phyloP scores from a whole-genome alignment of 2,888 invertebrate species.

The Tubulanus polymorphus region DNA sequence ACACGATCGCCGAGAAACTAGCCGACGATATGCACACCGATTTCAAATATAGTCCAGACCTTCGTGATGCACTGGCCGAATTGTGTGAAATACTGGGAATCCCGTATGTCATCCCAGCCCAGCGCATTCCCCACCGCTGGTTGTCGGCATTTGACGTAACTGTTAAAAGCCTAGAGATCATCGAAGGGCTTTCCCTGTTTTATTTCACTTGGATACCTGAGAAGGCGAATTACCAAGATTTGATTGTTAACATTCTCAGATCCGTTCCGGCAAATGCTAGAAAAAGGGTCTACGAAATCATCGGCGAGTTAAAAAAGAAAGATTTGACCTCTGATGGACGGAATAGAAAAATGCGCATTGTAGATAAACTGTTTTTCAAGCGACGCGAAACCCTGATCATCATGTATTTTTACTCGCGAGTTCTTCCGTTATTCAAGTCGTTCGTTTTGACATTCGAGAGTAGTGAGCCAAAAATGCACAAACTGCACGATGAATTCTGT shows the following conservation, averaged over 20 bases:
- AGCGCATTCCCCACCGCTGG: conserved; percentile 14
- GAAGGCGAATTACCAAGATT: too few species aligned
- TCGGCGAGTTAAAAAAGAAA: too few species aligned
- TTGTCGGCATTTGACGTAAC: conserved; percentile 14
- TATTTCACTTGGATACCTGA: conserved; percentile 8
- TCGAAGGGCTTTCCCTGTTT: conserved; percentile 1
- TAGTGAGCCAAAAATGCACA: too few species aligned
- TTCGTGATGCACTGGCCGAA: conserved; percentile 6
- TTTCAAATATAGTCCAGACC: conserved; percentile 14
- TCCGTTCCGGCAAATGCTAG: not conserved
- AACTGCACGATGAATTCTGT: not conserved
- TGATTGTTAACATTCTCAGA: not conserved
- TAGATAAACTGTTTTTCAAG: not conserved
- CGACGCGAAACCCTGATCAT: too few species aligned
- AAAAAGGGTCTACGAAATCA: too few species aligned
- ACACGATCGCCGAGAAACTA: conserved; percentile 6
- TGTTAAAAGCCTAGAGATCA: not conserved
- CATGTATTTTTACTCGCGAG: too few species aligned
- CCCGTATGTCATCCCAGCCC: conserved; percentile 5
- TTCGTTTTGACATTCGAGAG: too few species aligned
- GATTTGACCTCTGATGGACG: too few species aligned
- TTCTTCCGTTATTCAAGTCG: too few species aligned
- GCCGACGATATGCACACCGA: conserved; percentile 15
- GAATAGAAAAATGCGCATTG: too few species aligned
- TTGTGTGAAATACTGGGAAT: conserved; percentile 12